phyloP scores from a whole-genome alignment of 2,888 invertebrate genomes.

The Endotricha flammealis region DNA sequence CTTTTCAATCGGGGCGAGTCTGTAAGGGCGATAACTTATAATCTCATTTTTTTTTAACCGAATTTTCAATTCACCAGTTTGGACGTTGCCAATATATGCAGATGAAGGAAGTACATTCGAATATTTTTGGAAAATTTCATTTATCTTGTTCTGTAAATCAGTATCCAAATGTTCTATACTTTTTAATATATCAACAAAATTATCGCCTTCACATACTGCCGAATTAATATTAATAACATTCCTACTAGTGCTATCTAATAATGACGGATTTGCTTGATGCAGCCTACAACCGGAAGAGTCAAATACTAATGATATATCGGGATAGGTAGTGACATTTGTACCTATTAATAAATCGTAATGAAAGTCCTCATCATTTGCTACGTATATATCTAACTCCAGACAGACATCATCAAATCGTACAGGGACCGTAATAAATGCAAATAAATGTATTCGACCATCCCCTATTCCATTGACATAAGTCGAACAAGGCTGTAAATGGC shows the following conservation, averaged over 20 bases:
- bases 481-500: too few relatives aligned
- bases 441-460: too few relatives aligned
- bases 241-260: too few relatives aligned
- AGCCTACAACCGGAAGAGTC: constrained; percentile 13
- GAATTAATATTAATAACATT: too few relatives aligned
- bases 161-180: constrained; percentile 9
- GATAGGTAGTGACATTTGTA: not conserved
- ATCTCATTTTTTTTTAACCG: constrained; percentile 16
- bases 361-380: not conserved
- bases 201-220: too few relatives aligned
- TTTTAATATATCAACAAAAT: too few relatives aligned
- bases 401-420: not conserved
- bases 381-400: not conserved
- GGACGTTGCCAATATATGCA: constrained; percentile 15
- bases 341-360: not conserved
- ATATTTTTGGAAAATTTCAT: constrained; percentile 14
- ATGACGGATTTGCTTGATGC: constrained; percentile 2
- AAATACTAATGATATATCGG: not conserved
- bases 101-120: constrained; percentile 6
- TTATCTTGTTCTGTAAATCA: constrained; percentile 15
- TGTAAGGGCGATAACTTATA: constrained; percentile 3
- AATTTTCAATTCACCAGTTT: constrained; percentile 18
- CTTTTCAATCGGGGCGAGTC: not conserved
- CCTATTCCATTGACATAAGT: too few relatives aligned
- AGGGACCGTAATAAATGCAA: too few relatives aligned